Percentiles rank a stretch among this genome's conserved stretches.
phyloP scores from a whole-genome alignment of 2,888 invertebrate genomes.

The Thera britannica region DNA sequence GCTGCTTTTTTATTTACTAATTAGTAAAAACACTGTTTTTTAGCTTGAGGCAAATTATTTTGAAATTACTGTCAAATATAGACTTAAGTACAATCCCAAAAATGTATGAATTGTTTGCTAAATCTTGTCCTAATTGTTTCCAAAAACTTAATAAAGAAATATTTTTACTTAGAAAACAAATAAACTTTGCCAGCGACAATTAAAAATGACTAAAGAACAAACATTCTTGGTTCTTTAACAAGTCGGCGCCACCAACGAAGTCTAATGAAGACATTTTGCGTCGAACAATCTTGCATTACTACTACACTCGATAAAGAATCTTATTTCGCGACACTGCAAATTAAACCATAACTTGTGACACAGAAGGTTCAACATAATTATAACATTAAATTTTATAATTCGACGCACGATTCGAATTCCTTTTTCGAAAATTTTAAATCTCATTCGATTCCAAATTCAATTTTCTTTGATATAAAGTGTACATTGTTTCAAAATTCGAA shows the following conservation, averaged over 20 bases:
- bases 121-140: neutral
- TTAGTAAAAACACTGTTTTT: too few species aligned
- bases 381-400: slow-evolving; percentile 11
- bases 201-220: slow-evolving; percentile 15
- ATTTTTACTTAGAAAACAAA: slow-evolving; percentile 17
- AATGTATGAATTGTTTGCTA: neutral
- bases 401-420: slow-evolving; percentile 18
- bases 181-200: slow-evolving; percentile 12
- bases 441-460: slow-evolving; percentile 31
- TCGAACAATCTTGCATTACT: slow-evolving; percentile 63
- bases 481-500: slow-evolving; percentile 3
- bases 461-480: slow-evolving; percentile 24
- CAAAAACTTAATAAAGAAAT: slow-evolving; percentile 4
- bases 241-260: slow-evolving; percentile 68
- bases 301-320: slow-evolving; percentile 57
- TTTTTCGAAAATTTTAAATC: slow-evolving; percentile 17
- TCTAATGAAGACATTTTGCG: slow-evolving; percentile 73
- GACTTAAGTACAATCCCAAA: too few species aligned
- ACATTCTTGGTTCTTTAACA: slow-evolving; percentile 31
- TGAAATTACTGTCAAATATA: too few species aligned
- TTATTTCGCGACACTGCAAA: slow-evolving; percentile 31
- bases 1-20: too few species aligned
- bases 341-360: slow-evolving; percentile 21
- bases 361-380: slow-evolving; percentile 24
- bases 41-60: too few species aligned